These are phyloP conservation scores for Cinara cedri DNA, from an alignment of 2,888 invertebrate species.

Conservation along the genomic window DNA sequence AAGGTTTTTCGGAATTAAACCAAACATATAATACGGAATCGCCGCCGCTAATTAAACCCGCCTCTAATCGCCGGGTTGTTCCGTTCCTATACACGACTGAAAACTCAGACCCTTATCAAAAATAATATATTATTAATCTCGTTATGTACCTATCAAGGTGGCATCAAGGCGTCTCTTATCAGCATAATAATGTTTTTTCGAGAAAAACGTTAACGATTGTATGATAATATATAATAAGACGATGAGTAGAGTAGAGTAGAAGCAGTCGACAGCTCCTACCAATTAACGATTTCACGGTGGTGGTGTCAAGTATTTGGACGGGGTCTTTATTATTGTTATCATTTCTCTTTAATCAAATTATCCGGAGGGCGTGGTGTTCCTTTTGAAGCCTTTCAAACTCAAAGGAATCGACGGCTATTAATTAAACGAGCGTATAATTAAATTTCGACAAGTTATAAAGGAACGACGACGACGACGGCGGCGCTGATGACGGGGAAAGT, in stretches of 20 bases:
- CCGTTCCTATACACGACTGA: neutral
- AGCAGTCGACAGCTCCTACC: conserved; percentile 45
- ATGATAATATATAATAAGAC: neutral
- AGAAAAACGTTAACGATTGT: neutral
- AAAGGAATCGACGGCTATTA: conserved; percentile 56
- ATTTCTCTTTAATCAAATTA: conserved; percentile 57
- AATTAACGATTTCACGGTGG: conserved; percentile 55
- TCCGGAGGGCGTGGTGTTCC: conserved; percentile 52
- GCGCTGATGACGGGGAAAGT: too few relatives aligned
- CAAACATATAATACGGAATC: neutral
- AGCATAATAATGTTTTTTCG: neutral
- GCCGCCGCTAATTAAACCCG: conserved; percentile 35
- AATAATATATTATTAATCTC: neutral
- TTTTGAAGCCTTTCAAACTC: conserved; percentile 36
- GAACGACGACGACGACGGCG: conserved; percentile 4
- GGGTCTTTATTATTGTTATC: conserved; percentile 55
- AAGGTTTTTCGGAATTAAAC: conserved; percentile 45
- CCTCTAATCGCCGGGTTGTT: neutral
- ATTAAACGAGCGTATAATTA: conserved; percentile 55
- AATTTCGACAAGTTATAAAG: conserved; percentile 51
- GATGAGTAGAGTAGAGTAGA: neutral
- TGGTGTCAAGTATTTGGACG: conserved; percentile 48
- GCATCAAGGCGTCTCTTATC: neutral
- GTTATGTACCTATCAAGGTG: neutral
- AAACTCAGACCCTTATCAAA: conserved; percentile 36